These are phyloP conservation scores for Apis cerana DNA, from an alignment of 1,140 invertebrate species.

Conservation along the genomic window DNA sequence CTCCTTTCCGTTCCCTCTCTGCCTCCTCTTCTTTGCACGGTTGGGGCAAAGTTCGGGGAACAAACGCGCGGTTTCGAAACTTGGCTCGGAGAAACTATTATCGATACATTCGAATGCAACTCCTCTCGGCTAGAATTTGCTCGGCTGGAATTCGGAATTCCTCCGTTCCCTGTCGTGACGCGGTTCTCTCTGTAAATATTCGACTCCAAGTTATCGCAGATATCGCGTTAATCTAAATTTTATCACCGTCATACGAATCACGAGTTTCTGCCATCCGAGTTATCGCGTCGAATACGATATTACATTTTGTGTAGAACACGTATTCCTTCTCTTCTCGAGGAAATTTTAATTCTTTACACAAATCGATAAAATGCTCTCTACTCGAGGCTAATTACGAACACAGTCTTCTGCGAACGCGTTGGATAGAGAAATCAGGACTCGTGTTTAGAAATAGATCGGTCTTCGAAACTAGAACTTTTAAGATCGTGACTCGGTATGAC, in stretches of 20 bases:
- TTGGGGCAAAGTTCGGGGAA: neutral
- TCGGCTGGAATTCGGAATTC: too few relatives aligned
- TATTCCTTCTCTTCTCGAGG: too few relatives aligned
- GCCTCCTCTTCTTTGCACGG: constrained; percentile 12
- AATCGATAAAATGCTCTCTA: neutral
- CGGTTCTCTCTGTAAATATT: neutral
- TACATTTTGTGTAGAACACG: too few relatives aligned
- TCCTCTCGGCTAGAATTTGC: constrained; percentile 6
- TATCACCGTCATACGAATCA: too few relatives aligned
- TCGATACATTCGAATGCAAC: constrained; percentile 30
- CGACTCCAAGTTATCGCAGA: too few relatives aligned
- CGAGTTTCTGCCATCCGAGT: too few relatives aligned
- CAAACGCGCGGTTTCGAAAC: constrained; percentile 21
- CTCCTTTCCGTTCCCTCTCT: neutral
- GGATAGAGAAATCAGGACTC: constrained; percentile 17
- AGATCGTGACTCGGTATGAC: neutral
- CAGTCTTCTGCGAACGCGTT: constrained; percentile 19
- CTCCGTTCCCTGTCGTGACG: neutral
- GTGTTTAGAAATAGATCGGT: constrained; percentile 17
- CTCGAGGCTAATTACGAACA: constrained; percentile 9
- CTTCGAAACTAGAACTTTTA: neutral
- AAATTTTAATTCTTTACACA: too few relatives aligned
- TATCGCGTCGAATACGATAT: too few relatives aligned
- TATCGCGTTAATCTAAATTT: too few relatives aligned
- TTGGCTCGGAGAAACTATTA: constrained; percentile 11